Evolutionary conservation across 2,888 invertebrate species (phyloP), one percentile per base, ranked within the genome.

Genomic region (Hypsopygia costalis): DNA sequence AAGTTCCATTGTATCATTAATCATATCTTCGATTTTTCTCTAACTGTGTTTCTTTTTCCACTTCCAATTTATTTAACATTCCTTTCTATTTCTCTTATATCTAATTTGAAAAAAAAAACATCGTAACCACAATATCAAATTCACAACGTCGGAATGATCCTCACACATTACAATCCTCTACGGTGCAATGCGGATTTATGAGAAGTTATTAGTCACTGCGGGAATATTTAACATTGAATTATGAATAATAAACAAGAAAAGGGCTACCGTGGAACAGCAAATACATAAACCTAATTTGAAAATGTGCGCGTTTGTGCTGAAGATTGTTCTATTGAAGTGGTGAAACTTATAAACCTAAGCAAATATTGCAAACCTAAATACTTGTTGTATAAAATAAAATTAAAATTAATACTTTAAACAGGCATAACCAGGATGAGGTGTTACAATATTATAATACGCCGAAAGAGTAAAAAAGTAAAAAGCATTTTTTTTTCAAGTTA

Each of bases 221-320:
- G 79, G 72, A 70, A 81, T 79, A 85, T 82, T 79, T 72, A 73
- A 62, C 75, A 78, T 79, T 78, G 74, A 80, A 73, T 79, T 78
- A 77, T 78, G 77, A 77, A 82, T 75, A 79, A 81, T 75, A 83
- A 81, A 82, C 74, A 77, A 78, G 73, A 78, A 73, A 74, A 74
- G 68, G 75, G 72, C 69, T 68, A 69, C 65, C 62, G 60, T 59
- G 55, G 60, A 69, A 65, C 63, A 62, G 66, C 62, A 62, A 66
- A 69, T 63, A 57, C 65, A 67, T 69, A 62, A 67, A 59, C 52
- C 52, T 29, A 36, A 30, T 37, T 30, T 30, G 20, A 37, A 29
- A 36, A 22, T 31, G 36, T 37, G 36, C 36, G 36, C 33, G 20
- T 33, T 39, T 33, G 32, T 39, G 39, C 32, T n/a, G n/a, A n/a